phyloP scores from a whole-genome alignment of 2,888 invertebrate genomes.

The Camponotus fellah region DNA sequence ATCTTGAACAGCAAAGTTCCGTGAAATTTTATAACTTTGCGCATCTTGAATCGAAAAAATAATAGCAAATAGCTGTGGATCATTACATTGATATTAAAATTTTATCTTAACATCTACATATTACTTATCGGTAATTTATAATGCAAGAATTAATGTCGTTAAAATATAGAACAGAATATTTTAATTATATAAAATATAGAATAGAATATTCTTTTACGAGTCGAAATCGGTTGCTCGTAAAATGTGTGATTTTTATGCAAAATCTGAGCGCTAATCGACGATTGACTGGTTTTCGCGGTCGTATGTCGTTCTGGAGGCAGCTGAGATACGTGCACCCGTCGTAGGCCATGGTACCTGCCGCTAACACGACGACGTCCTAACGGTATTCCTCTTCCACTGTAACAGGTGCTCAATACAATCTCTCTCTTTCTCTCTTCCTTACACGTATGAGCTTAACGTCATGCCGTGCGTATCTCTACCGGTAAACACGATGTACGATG shows the following conservation, averaged over 20 bases:
- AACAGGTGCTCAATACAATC: slow-evolving; percentile 83
- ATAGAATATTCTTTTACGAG: background rate
- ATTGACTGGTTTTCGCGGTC: slow-evolving; percentile 39
- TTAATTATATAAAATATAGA: background rate
- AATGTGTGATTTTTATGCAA: background rate
- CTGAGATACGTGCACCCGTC: slow-evolving; percentile 58
- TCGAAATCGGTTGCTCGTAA: background rate
- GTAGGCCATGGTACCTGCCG: slow-evolving; percentile 77
- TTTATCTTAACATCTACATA: background rate
- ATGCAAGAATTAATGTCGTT: background rate
- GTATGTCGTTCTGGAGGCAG: slow-evolving; percentile 34
- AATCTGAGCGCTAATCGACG: slow-evolving; percentile 20
- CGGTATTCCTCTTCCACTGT: slow-evolving; percentile 81
- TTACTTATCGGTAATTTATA: background rate
- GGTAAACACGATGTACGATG: slow-evolving; percentile 7
- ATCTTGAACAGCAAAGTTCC: background rate
- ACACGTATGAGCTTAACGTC: slow-evolving; percentile 69
- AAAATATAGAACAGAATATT: background rate
- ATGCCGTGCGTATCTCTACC: slow-evolving; percentile 39
- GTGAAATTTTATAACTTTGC: background rate
- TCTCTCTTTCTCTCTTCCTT: slow-evolving; percentile 64
- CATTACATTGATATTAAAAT: background rate
- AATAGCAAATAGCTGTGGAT: background rate
- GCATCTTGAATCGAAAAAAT: background rate
- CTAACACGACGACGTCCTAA: slow-evolving; percentile 81